Conservation (phyloP, 2,113 vertebrate species). For the Sceloporus undulatus region DNA sequence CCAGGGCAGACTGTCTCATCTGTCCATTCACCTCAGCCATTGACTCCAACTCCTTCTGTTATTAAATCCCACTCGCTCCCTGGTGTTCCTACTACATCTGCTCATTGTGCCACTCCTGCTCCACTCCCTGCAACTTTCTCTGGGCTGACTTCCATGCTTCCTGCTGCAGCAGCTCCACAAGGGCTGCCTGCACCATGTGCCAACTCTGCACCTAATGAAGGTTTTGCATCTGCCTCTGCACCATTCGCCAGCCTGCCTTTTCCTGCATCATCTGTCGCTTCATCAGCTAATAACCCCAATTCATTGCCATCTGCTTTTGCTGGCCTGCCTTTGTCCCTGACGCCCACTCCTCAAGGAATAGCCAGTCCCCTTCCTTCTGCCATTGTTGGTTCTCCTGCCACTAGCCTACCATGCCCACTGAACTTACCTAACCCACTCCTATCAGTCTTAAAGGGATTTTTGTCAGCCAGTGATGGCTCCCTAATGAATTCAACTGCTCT, state of each 20-base stretch:
- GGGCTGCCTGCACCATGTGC: conserved; percentile 82
- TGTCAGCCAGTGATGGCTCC: conserved; percentile 80
- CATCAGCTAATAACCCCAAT: conserved; percentile 78
- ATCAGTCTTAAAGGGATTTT: conserved; percentile 85
- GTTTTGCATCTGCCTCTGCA: conserved; percentile 80
- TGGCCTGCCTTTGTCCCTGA: conserved; percentile 79
- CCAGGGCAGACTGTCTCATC: conserved; percentile 77
- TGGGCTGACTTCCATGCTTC: conserved; percentile 81
- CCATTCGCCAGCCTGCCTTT: conserved; percentile 81
- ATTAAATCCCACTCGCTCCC: conserved; percentile 78
- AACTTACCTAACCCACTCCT: conserved; percentile 81
- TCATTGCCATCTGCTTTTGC: conserved; percentile 84
- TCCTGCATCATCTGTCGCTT: conserved; percentile 74
- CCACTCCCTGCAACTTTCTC: conserved; percentile 88
- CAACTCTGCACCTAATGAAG: conserved; percentile 78
- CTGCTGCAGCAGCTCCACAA: conserved; percentile 70
- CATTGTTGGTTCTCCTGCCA: conserved; percentile 73
- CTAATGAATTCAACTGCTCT: conserved; percentile 77
- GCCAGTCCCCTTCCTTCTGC: conserved; percentile 76
- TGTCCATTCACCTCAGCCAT: conserved; percentile 73
- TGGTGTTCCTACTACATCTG: conserved; percentile 66
- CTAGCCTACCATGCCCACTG: conserved; percentile 77
- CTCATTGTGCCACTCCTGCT: conserved; percentile 78
- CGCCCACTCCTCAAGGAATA: conserved; percentile 68
- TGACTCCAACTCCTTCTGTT: conserved; percentile 75